Percentiles rank a stretch among this genome's conserved stretches.
Evolutionary conservation across 2,888 invertebrate species (phyloP).

Genomic region (Schrankia costaestrigalis): DNA sequence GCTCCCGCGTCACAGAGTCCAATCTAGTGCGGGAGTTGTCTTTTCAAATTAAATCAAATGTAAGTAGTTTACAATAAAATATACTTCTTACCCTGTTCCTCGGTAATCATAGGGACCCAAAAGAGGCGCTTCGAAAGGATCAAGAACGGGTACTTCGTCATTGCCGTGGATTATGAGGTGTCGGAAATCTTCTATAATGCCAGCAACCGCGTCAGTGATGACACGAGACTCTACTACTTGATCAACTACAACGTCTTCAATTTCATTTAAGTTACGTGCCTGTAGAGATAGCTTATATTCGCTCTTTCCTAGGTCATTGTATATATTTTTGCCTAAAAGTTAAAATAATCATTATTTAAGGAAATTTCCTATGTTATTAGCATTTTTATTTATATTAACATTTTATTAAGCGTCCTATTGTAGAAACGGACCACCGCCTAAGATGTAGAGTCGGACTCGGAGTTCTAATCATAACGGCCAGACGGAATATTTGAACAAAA

Average conservation of each 20-base stretch:
- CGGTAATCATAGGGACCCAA: conserved; percentile 38
- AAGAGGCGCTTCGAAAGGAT: conserved; percentile 37
- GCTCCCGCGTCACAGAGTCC: too few relatives aligned
- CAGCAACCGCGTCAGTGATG: conserved; percentile 30
- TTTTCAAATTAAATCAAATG: too few relatives aligned
- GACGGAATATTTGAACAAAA: too few relatives aligned
- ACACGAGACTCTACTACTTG: conserved; percentile 18
- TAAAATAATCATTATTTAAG: background rate
- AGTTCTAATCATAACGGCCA: too few relatives aligned
- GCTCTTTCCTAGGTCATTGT: conserved; percentile 8
- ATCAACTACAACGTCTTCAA: conserved; percentile 16
- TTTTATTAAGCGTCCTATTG: background rate
- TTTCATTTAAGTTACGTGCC: conserved; percentile 10
- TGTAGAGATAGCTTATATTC: conserved; percentile 18
- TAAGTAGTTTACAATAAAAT: too few relatives aligned
- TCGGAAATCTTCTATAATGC: conserved; percentile 40
- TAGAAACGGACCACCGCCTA: too few relatives aligned
- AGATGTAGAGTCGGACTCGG: too few relatives aligned
- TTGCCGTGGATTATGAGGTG: conserved; percentile 49
- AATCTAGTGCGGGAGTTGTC: too few relatives aligned
- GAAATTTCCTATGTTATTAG: background rate
- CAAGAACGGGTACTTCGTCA: conserved; percentile 43
- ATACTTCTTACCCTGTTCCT: conserved; percentile 34
- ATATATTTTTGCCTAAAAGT: conserved; percentile 4
- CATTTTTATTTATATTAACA: background rate